Evolutionary conservation across 1,140 invertebrate species (phyloP).

Genomic region (Vanessa tameamea): DNA sequence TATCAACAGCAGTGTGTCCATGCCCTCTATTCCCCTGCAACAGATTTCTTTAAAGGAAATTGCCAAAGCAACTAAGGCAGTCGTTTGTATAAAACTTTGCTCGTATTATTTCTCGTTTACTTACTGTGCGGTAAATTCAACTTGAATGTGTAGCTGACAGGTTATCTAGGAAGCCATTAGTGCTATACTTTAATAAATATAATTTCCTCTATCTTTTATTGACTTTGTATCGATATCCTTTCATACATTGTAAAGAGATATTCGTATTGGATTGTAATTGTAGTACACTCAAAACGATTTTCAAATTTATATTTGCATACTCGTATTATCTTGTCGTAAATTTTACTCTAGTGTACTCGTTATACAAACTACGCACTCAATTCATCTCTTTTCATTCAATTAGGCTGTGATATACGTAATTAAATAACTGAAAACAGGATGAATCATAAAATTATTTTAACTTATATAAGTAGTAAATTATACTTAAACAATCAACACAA

Average conservation of each 20-base stretch:
- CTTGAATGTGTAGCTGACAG: conserved; percentile 46
- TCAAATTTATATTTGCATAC: too few relatives aligned
- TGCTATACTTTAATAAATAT: conserved; percentile 29
- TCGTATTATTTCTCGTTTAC: conserved; percentile 52
- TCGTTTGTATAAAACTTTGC: conserved; percentile 62
- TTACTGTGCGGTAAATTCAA: conserved; percentile 38
- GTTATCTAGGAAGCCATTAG: conserved; percentile 46
- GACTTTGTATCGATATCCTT: conserved; percentile 6
- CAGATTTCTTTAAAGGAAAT: conserved; percentile 54
- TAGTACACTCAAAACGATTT: background rate
- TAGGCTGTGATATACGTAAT: too few relatives aligned
- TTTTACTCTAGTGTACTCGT: too few relatives aligned
- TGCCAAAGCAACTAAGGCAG: conserved; percentile 53
- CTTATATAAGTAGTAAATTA: too few relatives aligned
- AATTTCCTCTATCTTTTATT: conserved; percentile 3
- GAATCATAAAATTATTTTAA: too few relatives aligned
- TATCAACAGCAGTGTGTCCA: conserved; percentile 23
- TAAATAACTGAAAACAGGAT: too few relatives aligned
- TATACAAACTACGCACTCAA: too few relatives aligned
- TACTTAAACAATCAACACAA: too few relatives aligned
- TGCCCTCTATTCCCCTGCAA: conserved; percentile 38
- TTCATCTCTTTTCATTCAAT: too few relatives aligned
- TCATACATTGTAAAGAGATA: background rate
- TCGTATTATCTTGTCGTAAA: too few relatives aligned
- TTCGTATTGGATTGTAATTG: background rate